Base-by-base conservation (phyloP, 2,113 vertebrate species). In the Eleginops maclovinus region DNA sequence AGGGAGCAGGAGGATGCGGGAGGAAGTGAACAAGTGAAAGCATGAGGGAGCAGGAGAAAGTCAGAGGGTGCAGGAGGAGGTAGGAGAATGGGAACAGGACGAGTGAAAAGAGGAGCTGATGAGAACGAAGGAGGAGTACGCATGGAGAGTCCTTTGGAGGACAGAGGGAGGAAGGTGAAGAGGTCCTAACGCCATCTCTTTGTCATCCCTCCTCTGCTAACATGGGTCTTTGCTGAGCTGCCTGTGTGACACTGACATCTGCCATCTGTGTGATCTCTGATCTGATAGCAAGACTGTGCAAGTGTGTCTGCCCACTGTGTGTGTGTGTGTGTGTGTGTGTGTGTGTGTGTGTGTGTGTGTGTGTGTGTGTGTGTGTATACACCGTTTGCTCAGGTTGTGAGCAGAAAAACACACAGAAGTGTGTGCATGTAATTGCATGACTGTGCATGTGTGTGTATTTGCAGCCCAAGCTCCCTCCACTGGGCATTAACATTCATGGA, bases 401-500 rank as follows among this genome's bases (percentile, higher is more conserved):
- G 55, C 19, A 8, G 53, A 75, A 76, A 77, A 86, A 88, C 88
- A 82, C 72, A 79, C 49, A 83, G 41, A 53, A 21, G 56, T 46
- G n/a, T 86, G 84, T 85, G 75, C 69, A 66, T 81, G 79, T 72
- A 67, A 77, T 86, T 86, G 73, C 75, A 84, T 65, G 76, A 11
- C n/a, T n/a, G 12, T 14, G 21, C 16, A 0, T 46, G 26, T 79
- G 46, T 41, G 64, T 43, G 13, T 82, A 70, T 87, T n/a, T 70
- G 72, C 40, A 79, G 55, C 61, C 85, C 51, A 66, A 56, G 79
- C 82, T 85, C 83, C 72, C 78, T 89, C 85, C 83, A 76, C 79
- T 89, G 85, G 89, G 87, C 91, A 95, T 95, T 94, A 95, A 93
- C 92, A 95, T 95, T 94, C 93, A 94, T 93, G 90, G 91, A 91